Conservation (phyloP, 2,113 vertebrate genomes). For the Callionymus lyra region DNA sequence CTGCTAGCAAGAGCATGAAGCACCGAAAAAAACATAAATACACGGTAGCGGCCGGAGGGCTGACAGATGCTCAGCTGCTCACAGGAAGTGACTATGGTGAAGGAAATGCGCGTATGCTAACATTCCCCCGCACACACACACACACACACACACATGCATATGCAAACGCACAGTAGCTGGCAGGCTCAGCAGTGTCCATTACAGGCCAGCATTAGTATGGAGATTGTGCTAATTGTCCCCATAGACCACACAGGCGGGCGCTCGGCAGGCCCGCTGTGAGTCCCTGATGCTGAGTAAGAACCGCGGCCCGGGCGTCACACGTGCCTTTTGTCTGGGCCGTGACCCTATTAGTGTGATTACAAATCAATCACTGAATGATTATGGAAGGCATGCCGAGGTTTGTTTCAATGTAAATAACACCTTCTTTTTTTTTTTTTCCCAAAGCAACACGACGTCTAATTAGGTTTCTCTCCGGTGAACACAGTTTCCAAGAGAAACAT, state of each 20-base stretch:
- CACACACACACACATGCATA: slow-evolving; percentile 17
- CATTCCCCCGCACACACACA: slow-evolving; percentile 1
- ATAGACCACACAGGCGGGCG: slow-evolving; percentile 63
- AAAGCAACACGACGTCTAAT: not conserved
- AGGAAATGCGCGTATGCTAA: slow-evolving; percentile 37
- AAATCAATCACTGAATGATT: slow-evolving; percentile 54
- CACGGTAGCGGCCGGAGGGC: no score
- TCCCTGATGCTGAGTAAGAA: slow-evolving; percentile 25
- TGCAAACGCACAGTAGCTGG: slow-evolving; percentile 29
- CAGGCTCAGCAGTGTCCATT: slow-evolving; percentile 60
- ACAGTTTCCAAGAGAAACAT: no score
- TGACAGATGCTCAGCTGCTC: no score
- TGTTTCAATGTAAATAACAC: slow-evolving; percentile 31
- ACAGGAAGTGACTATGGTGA: not conserved
- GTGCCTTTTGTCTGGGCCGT: slow-evolving; percentile 45
- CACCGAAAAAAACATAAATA: not conserved
- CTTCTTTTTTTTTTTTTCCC: not conserved
- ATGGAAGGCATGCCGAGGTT: slow-evolving; percentile 40
- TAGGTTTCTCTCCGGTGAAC: no score
- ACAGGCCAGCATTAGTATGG: slow-evolving; percentile 63
- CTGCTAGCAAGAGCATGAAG: slow-evolving; percentile 15
- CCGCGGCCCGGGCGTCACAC: slow-evolving; percentile 31
- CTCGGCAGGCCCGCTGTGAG: slow-evolving; percentile 38
- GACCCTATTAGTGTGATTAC: slow-evolving; percentile 57
- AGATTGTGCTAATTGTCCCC: slow-evolving; percentile 68